Evolutionary conservation across 1,140 invertebrate species (phyloP).

Genomic region (Apolygus lucorum): DNA sequence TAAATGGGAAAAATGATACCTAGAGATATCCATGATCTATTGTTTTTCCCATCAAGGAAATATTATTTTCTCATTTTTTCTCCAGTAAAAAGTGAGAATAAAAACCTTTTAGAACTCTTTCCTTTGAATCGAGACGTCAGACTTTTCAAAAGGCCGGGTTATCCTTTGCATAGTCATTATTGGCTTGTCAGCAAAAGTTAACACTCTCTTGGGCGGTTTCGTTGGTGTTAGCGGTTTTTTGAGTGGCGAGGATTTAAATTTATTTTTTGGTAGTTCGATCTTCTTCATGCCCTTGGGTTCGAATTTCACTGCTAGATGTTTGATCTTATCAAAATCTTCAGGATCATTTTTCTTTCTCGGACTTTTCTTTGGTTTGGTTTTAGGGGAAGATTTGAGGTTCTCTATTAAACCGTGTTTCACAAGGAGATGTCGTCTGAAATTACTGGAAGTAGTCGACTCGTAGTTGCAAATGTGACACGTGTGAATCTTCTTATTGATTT

Average conservation of each 20-base stretch:
- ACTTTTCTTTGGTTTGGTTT: not conserved
- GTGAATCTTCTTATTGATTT: no score
- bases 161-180: not conserved
- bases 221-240: not conserved
- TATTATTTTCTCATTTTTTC: no score
- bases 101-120: not conserved
- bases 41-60: no score
- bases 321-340: no score
- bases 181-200: not conserved
- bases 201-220: not conserved
- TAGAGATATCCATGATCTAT: no score
- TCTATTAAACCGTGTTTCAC: conserved; percentile 34
- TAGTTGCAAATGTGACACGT: not conserved
- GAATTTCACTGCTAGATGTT: no score
- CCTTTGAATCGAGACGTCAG: not conserved
- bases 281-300: no score
- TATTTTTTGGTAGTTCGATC: no score
- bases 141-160: not conserved
- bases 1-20: no score
- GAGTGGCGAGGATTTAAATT: no score
- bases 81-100: no score
- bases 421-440: conserved; percentile 37
- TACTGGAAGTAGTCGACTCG: not conserved
- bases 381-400: not conserved
- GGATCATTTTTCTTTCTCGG: not conserved